Base-by-base conservation (phyloP, 2,888 invertebrate genomes). In the Tipula confusa region DNA sequence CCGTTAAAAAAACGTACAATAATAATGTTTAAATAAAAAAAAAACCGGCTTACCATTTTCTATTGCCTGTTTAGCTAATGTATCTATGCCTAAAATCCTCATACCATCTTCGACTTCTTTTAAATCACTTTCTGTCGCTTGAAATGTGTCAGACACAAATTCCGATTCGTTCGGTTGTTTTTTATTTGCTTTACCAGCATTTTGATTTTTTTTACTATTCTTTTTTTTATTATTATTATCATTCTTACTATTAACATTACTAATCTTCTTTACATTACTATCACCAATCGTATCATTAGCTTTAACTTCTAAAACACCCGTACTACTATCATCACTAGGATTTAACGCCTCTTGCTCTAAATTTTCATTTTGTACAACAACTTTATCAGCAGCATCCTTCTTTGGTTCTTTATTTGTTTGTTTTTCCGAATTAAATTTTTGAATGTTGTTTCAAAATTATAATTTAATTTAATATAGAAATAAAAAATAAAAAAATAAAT, bases 141-240 rank as follows among this genome's bases (percentile, higher is more conserved):
- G 92, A 90, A 94, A 93, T 87, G 93, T 92, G 89, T 95, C 95
- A 87, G 95, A 95, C 87, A 95, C 93, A 91, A 95, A 95, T 90
- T 95, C 95, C 87, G 93, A 93, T 88, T 91, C 90, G 85, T 89
- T 87, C 18, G 85, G 82, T 83, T 85, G 84, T 82, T 85, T 84
- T 84, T 85, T 86, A 33, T 83, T 83, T 29, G 80, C 13, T 29
- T 80, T 80, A 80, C 31, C 24, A 24, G 64, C 43, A 43, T 11
- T 64, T 64, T 64, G 64, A 64, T 9, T 64, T 24, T 64, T 24
- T 24, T 64, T 64, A 64, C 64, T 83, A 83, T 79, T 84, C 64
- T 84, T 83, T n/a, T 82, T 83, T 3, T 43, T 83, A 28, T 29
- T 48, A 29, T 15, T 13, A 33, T 48, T 83, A 29, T 83, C 48